Base-by-base conservation (phyloP, 2,797 vertebrate species). In the Melanotaenia boesemani region DNA sequence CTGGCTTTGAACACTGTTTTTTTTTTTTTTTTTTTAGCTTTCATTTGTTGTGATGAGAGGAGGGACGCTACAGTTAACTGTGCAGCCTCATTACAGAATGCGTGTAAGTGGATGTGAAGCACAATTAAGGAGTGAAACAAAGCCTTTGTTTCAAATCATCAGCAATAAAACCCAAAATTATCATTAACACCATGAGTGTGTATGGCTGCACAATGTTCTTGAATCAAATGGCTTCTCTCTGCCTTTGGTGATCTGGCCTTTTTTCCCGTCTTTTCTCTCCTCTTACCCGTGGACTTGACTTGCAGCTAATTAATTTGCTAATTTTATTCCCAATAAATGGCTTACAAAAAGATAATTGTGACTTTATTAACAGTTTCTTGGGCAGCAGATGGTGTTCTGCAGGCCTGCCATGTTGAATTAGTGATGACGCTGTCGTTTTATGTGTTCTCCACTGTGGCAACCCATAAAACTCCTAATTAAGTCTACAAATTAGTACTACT, bases 321-420 rank as follows among this genome's bases (percentile, higher is more conserved):
- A 97, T 97, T 96, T 96, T 97, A 96, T 97, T 97, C 96, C 94
- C 95, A 96, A 96, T 98, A 97, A 98, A 98, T 95, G 96, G 95
- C 96, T 96, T 96, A 96, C 96, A 97, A 97, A 97, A 97, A 97
- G 96, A 97, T 97, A 97, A 99, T 96, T 97, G 97, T 97, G 96
- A 96, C 96, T 98, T 97, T 98, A 98, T 98, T 97, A 98, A 97
- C 95, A 96, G 96, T 97, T 97, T 96, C 95, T 91, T 92, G 95
- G 94, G 95, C 96, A 97, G 96, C 97, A 98, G 97, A 98, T 98
- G 97, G 97, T 94, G 95, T 96, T 97, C 95, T 93, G 95, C 95
- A 94, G 95, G 96, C 94, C 96, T 97, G 97, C 96, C 96, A 97
- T 95, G 95, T 96, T 97, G 96, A 97, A 97, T 98, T 97, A 98